Conservation (phyloP, 2,888 invertebrate species). For the Tipula unca region DNA sequence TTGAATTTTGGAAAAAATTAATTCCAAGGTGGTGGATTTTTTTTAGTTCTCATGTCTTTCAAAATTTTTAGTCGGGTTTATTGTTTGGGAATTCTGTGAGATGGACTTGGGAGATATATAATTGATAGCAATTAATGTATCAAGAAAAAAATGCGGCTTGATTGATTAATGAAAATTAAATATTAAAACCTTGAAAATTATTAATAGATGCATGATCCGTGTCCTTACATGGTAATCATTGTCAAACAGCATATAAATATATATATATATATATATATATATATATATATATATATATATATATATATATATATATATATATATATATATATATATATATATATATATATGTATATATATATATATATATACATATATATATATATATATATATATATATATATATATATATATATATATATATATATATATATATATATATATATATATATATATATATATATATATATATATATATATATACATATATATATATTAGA, state of each 20-base stretch:
- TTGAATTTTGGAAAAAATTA: neutral
- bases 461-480: too few relatives aligned
- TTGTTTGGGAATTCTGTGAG: neutral
- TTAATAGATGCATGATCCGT: neutral
- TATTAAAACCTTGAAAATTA: neutral
- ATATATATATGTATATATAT: too few relatives aligned
- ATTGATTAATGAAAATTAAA: neutral
- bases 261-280: too few relatives aligned
- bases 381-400: too few relatives aligned
- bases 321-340: too few relatives aligned
- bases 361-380: too few relatives aligned
- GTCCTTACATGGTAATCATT: neutral
- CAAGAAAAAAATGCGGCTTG: neutral
- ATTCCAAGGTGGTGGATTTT: neutral
- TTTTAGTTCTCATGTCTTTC: neutral
- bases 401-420: too few relatives aligned
- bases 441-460: too few relatives aligned
- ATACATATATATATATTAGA: too few relatives aligned
- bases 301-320: too few relatives aligned
- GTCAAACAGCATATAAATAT: neutral
- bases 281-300: too few relatives aligned
- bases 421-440: too few relatives aligned
- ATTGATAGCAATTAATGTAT: neutral
- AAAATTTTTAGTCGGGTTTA: neutral
- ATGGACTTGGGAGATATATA: neutral